phyloP scores from a whole-genome alignment of 2,888 invertebrate genomes.

The Myopa testacea region DNA sequence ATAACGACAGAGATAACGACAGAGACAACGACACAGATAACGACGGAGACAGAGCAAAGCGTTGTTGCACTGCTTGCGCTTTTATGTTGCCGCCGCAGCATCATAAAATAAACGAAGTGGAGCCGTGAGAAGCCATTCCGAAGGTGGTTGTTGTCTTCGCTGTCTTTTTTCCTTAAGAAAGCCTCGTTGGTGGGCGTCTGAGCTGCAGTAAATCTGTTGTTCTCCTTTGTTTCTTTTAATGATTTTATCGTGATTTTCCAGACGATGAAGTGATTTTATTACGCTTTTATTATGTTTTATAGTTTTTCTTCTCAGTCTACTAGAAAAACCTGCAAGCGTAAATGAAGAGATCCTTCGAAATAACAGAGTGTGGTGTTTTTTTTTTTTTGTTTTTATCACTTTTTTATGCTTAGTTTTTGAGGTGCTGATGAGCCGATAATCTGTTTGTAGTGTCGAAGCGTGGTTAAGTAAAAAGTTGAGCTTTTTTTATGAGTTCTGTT shows the following conservation, averaged over 20 bases:
- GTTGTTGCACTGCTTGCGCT: neutral
- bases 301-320: neutral
- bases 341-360: neutral
- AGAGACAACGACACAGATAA: neutral
- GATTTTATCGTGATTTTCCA: conserved; percentile 2
- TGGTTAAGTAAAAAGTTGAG: neutral
- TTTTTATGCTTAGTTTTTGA: neutral
- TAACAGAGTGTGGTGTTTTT: neutral
- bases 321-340: neutral
- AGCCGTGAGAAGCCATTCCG: too few species aligned
- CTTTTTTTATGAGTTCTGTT: neutral
- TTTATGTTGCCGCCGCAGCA: neutral
- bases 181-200: too few species aligned
- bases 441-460: conserved; percentile 1
- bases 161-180: too few species aligned
- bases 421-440: neutral
- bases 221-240: neutral
- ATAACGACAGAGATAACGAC: conserved; percentile 1
- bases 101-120: neutral
- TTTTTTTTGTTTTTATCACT: neutral
- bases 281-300: neutral
- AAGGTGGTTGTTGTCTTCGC: too few species aligned
- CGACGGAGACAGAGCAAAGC: neutral
- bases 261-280: neutral
- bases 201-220: neutral